Base-by-base conservation (phyloP, 2,888 invertebrate genomes). In the Choristoneura rosaceana region DNA sequence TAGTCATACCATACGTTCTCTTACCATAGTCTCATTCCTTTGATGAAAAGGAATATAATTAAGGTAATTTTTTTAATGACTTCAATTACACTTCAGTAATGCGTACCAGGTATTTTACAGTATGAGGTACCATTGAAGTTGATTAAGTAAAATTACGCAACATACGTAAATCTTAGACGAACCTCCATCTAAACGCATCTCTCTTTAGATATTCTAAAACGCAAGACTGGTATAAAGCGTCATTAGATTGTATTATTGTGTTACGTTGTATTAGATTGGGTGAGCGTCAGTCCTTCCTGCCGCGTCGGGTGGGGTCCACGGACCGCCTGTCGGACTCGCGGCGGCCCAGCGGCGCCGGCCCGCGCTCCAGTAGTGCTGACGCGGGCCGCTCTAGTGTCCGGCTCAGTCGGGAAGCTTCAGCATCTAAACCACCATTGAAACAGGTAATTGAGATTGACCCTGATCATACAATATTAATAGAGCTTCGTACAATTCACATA, bases 311-410 rank as follows among this genome's bases (percentile, higher is more conserved):
- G 1, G 89, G 87, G 4, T 93, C 93, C 1, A 90, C 84, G 0
- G 93, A 93, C 75, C 88, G 93, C 0, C 75, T 88, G 3, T 93
- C 93, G 2, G 93, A 93, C 66, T 81, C 86, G 0, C 87, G 88
- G 0, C 77, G 91, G 10, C 90, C 92, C 0, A 92, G 90, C 61
- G 80, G 83, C 38, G 77, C 84, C 0, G 87, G 88, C 0, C 83
- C 82, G 15, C 86, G 94, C 0, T 92, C 93, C 0, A 93, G 90
- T 76, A 93, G 93, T 69, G 91, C 91, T 0, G 93, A 94, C 43
- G 88, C 91, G 0, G 82, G 87, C 0, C 82, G 91, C 5, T 82
- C 83, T 1, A 85, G 77, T 0, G 80, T 71, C 0, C 79, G 90
- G 14, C 81, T 88, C 9, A 91, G 92, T 73, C 86, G 90, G 52